Base-by-base conservation (phyloP, 2,797 vertebrate species). In the Pseudopleuronectes americanus region DNA sequence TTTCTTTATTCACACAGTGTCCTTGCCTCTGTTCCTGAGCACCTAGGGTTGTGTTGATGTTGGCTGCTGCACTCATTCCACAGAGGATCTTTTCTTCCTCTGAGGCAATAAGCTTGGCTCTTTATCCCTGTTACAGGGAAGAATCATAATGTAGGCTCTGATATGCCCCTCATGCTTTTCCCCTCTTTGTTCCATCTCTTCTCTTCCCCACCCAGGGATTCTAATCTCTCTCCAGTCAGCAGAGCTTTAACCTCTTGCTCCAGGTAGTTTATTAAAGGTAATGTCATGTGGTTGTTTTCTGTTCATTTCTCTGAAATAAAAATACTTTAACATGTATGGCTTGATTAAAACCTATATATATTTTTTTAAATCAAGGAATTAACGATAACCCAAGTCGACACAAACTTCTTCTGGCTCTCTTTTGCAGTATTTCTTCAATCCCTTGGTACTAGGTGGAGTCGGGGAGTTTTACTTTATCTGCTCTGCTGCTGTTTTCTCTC, bases 11-110 rank as follows among this genome's bases (percentile, higher is more conserved):
- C 61, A 43, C 19, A 8, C 24, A 1, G 21, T 63, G 54, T 65
- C 65, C 43, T 65, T 63, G 77, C 60, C 76, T 81, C 51, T 73
- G 84, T 77, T 84, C 60, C 70, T 36, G 74, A 79, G 70, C 81
- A 84, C 74, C 81, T 71, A 63, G 24, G 65, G 48, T 22, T 24
- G 52, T 87, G 85, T 90, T 89, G 79, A 85, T 60, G 54, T 87
- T 87, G 85, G 87, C 87, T 28, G 57, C 79, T 58, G 61, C 38
- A 8, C 8, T 83, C 80, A 88, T 90, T 92, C 85, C 86, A 73
- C 5, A 81, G 80, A 80, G 79, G 85, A 85, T 81, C 84, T 79
- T 79, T 69, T 59, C 58, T n/a, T 57, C 60, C 69, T 75, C 68
- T 51, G 45, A 82, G 73, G 80, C 76, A 84, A 72, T 71, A 84